Percentiles rank a stretch among this genome's conserved stretches.
phyloP scores from a whole-genome alignment of 2,797 vertebrate species.

The Todus mexicanus region DNA sequence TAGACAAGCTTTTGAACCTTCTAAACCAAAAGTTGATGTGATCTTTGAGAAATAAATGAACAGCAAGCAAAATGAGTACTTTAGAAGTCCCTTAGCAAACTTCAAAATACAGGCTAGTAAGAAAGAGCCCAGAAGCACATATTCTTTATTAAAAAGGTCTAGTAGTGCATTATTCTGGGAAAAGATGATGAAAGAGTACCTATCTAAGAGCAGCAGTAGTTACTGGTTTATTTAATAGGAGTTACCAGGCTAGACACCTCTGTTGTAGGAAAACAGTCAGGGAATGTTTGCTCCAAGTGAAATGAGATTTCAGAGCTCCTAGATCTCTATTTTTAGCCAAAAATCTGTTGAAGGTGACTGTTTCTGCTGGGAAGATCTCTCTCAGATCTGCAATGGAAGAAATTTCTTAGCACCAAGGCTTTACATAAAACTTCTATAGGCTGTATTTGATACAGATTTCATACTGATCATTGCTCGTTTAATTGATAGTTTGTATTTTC shows the following conservation, averaged over 20 bases:
- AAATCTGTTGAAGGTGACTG: not conserved
- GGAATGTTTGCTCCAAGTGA: not conserved
- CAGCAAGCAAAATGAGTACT: not conserved
- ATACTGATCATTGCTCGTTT: not conserved
- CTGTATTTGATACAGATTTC: not conserved
- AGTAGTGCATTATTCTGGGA: not conserved
- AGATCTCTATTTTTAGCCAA: not conserved
- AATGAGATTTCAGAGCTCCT: not conserved
- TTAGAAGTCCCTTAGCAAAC: not conserved
- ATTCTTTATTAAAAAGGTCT: not conserved
- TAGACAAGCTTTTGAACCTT: not conserved
- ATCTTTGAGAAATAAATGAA: not conserved
- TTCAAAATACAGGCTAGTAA: not conserved
- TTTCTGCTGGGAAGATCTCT: not conserved
- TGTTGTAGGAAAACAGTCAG: not conserved
- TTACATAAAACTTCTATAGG: not conserved
- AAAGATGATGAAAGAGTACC: not conserved
- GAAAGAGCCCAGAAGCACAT: not conserved
- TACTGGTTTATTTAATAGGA: not conserved
- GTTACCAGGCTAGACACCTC: not conserved
- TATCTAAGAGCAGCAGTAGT: not conserved
- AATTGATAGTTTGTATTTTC: not conserved
- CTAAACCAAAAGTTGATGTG: not conserved
- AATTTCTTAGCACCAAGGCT: not conserved
- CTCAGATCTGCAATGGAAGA: not conserved